phyloP scores from a whole-genome alignment of 1,140 invertebrate genomes.

The Aphelenchoides fujianensis region DNA sequence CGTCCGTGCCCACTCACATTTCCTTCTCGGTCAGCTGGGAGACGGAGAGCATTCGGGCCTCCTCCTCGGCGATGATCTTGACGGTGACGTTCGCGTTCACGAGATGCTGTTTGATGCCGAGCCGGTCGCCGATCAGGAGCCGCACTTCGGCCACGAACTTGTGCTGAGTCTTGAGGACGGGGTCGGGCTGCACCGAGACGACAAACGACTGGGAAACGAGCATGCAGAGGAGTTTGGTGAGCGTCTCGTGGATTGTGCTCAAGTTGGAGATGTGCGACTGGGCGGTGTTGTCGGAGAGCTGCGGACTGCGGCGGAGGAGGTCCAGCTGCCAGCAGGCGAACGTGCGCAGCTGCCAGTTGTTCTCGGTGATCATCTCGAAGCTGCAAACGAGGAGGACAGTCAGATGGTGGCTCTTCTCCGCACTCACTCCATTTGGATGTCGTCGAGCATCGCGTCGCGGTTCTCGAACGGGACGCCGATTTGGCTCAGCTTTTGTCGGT shows the following conservation, averaged over 20 bases:
- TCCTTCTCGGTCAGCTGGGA: constrained; percentile 54
- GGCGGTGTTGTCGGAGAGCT: constrained; percentile 51
- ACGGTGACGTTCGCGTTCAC: constrained; percentile 60
- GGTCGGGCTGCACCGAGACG: constrained; percentile 59
- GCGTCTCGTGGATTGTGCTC: constrained; percentile 48
- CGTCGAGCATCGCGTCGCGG: constrained; percentile 52
- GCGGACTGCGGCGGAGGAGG: constrained; percentile 50
- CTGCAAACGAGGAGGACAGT: constrained; percentile 40
- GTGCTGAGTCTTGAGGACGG: constrained; percentile 61
- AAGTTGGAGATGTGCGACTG: constrained; percentile 55
- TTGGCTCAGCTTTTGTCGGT: constrained; percentile 57
- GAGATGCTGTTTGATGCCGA: constrained; percentile 62
- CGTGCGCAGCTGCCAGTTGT: constrained; percentile 60
- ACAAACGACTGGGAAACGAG: constrained; percentile 60
- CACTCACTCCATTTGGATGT: constrained; percentile 58
- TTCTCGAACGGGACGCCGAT: constrained; percentile 60
- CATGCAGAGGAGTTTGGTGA: constrained; percentile 61
- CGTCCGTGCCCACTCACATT: too few species aligned
- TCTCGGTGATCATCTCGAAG: constrained; percentile 59
- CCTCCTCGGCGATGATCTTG: constrained; percentile 62
- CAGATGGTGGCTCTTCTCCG: constrained; percentile 15
- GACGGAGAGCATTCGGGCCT: constrained; percentile 48
- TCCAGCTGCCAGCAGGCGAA: constrained; percentile 60
- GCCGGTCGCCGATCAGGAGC: constrained; percentile 57
- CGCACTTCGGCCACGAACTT: constrained; percentile 57